phyloP scores from a whole-genome alignment of 2,888 invertebrate species.

The Cactoblastis cactorum region DNA sequence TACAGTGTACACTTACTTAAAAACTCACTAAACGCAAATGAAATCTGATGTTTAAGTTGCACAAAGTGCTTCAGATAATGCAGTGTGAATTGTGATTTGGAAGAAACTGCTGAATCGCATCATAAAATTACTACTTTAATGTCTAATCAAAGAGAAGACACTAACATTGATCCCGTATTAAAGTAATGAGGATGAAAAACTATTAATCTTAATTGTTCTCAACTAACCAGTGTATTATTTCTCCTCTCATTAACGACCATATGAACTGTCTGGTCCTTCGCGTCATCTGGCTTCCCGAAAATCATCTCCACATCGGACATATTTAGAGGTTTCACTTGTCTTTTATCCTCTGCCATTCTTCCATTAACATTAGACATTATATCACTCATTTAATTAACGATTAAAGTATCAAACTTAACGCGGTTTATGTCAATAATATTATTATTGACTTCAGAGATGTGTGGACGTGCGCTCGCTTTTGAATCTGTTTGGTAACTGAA shows the following conservation, averaged over 20 bases:
- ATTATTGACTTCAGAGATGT: not conserved
- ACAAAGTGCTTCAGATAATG: too few relatives aligned
- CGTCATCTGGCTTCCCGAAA: slow-evolving; percentile 46
- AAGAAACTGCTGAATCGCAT: too few relatives aligned
- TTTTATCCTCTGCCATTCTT: slow-evolving; percentile 27
- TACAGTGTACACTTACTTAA: too few relatives aligned
- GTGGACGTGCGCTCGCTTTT: not conserved
- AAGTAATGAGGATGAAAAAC: too few relatives aligned
- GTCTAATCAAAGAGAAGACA: too few relatives aligned
- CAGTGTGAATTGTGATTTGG: too few relatives aligned
- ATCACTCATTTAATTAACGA: not conserved
- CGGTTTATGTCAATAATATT: not conserved
- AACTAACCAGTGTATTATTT: not conserved
- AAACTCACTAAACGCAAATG: too few relatives aligned
- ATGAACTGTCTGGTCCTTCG: slow-evolving; percentile 31
- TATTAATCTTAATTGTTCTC: too few relatives aligned
- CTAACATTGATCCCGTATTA: too few relatives aligned
- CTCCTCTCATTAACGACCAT: slow-evolving; percentile 33
- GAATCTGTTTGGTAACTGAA: not conserved
- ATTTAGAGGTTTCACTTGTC: slow-evolving; percentile 31
- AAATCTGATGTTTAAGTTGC: too few relatives aligned
- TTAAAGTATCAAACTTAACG: not conserved
- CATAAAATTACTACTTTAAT: too few relatives aligned
- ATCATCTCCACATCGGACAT: slow-evolving; percentile 50
- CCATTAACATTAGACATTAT: slow-evolving; percentile 30